phyloP scores from a whole-genome alignment of 2,113 vertebrate species.

The Rhynchopsitta pachyrhyncha region DNA sequence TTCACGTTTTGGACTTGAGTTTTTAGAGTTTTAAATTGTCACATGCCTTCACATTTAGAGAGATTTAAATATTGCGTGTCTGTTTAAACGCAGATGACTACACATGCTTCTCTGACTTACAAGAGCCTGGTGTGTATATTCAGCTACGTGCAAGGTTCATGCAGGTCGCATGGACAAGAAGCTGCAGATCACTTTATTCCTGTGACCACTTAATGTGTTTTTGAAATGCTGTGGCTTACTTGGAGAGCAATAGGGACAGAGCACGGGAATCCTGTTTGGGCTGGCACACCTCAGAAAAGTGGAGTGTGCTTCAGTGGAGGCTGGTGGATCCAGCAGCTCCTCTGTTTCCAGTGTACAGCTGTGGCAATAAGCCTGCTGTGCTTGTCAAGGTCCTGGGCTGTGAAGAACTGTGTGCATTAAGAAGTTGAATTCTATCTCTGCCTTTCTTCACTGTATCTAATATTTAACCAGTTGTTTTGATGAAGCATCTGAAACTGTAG shows the following conservation, averaged over 20 bases:
- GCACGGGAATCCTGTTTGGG: fast-evolving
- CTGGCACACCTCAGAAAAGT: not conserved
- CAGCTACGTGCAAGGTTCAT: not conserved
- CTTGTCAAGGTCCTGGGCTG: not conserved
- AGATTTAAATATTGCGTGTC: not conserved
- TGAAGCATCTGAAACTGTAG: not conserved
- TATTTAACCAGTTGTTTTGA: not conserved
- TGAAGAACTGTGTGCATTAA: not conserved
- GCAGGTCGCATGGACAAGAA: not conserved
- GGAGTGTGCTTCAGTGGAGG: not conserved
- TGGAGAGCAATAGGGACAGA: not conserved
- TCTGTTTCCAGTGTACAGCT: not conserved
- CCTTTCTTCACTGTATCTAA: not conserved
- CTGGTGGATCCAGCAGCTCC: not conserved
- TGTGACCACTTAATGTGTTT: not conserved
- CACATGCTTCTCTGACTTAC: not conserved
- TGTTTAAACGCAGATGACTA: not conserved
- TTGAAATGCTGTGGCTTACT: not conserved
- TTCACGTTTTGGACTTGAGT: not conserved
- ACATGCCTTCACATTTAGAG: not conserved
- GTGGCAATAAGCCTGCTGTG: fast-evolving
- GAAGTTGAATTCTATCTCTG: not conserved
- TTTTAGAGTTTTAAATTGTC: not conserved
- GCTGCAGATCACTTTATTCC: not conserved
- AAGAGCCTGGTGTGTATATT: not conserved